phyloP scores from a whole-genome alignment of 2,113 vertebrate genomes.

The Meriones unguiculatus region DNA sequence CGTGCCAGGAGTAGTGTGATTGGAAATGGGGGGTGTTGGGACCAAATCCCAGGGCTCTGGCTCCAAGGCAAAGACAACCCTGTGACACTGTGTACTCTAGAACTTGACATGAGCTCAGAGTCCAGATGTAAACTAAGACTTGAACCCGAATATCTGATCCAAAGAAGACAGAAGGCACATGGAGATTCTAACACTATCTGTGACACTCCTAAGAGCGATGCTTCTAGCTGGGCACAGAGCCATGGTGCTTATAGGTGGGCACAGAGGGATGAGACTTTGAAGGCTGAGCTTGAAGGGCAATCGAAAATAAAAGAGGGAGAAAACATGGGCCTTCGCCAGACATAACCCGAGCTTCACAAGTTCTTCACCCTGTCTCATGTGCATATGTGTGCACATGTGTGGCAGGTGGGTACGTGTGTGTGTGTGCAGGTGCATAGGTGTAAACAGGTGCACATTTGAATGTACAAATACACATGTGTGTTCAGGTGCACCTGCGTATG shows the following conservation, averaged over 20 bases:
- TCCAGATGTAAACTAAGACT: background rate
- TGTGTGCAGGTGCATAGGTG: background rate
- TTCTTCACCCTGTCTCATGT: background rate
- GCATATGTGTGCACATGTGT: background rate
- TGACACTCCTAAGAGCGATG: background rate
- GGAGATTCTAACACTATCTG: background rate
- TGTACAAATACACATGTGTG: background rate
- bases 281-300: background rate
- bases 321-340: background rate
- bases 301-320: no score
- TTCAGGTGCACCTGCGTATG: background rate
- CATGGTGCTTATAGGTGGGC: background rate
- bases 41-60: background rate
- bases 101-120: no score
- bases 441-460: background rate
- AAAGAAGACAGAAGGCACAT: background rate
- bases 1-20: background rate
- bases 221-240: background rate
- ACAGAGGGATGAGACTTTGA: background rate
- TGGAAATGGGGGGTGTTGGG: background rate
- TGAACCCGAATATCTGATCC: background rate
- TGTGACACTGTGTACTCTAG: no score
- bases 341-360: background rate
- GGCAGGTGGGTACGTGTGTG: background rate
- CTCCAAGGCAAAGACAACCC: background rate